Evolutionary conservation across 2,888 invertebrate genomes (phyloP), one percentile per base, ranked within the genome.

Genomic region (Perithous albicinctus): DNA sequence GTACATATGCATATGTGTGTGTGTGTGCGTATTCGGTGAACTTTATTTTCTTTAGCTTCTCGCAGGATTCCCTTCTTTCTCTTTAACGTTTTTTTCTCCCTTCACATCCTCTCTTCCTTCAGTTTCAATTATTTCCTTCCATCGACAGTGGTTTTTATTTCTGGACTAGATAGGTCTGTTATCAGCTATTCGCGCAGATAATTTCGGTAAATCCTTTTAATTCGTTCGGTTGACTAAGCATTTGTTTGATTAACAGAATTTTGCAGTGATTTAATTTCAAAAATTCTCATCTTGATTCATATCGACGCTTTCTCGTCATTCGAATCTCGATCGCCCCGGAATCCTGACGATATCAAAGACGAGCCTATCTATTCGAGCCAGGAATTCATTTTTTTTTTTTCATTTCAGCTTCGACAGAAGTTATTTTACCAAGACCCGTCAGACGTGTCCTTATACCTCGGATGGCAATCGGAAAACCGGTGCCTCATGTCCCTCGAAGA

Each of bases 391-490:
- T 56, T 51, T 41, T 48, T 56, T 38, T 63, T 43, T 41, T n/a
- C n/a, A n/a, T n/a, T n/a, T n/a, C 32, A 12, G 43, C 26, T 8
- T 43, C 46, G 67, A 67, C 23, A 46, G 43, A 67, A 59, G n/a
- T 76, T 59, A 67, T 74, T 78, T 78, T 70, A 54, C n/a, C 51
- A 51, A 32, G 54, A 77, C 73, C 75, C 78, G 78, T 61, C 61
- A 64, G 82, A 66, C 78, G 66, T 15, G 74, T 70, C 46, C 67
- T 18, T 23, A 63, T 66, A 67, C 41, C 72, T 64, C 32, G 64
- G n/a, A 51, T 64, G 70, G 82, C 78, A 51, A 59, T 70, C 66
- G 82, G 78, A 72, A 70, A 82, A 82, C 78, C 82, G 82, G 82
- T 78, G 78, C 59, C 38, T 56, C n/a, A n/a, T n/a, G 46, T 56